Evolutionary conservation across 2,888 invertebrate species (phyloP).

Genomic region (Noctuana brunneofusca): DNA sequence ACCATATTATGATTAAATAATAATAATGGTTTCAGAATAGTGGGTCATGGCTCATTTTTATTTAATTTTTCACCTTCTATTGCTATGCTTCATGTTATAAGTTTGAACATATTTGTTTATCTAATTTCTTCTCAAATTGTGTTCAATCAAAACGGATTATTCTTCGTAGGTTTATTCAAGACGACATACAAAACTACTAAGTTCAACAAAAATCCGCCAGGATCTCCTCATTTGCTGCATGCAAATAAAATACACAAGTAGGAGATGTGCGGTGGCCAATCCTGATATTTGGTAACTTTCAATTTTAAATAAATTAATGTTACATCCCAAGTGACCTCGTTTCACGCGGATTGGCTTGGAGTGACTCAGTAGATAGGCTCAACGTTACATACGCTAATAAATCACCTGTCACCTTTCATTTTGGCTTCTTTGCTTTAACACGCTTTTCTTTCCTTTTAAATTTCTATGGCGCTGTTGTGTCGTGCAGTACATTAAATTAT

Average conservation of each 20-base stretch:
- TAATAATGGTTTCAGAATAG: neutral
- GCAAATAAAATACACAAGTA: slow-evolving; percentile 78
- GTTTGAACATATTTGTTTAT: slow-evolving; percentile 7
- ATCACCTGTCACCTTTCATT: slow-evolving; percentile 35
- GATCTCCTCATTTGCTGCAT: slow-evolving; percentile 79
- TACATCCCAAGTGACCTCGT: slow-evolving; percentile 48
- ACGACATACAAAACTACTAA: slow-evolving; percentile 67
- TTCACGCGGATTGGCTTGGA: slow-evolving; percentile 57
- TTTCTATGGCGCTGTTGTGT: slow-evolving; percentile 23
- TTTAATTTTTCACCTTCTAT: slow-evolving; percentile 17
- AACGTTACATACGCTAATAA: slow-evolving; percentile 37
- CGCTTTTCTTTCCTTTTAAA: slow-evolving; percentile 35
- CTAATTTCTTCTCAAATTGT: slow-evolving; percentile 19
- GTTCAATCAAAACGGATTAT: slow-evolving; percentile 50
- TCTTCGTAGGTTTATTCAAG: slow-evolving; percentile 78
- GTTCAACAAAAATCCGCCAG: slow-evolving; percentile 74
- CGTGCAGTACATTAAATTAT: neutral
- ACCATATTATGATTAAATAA: too few species aligned
- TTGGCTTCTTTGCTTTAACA: slow-evolving; percentile 36
- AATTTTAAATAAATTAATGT: slow-evolving; percentile 50
- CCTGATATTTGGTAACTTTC: slow-evolving; percentile 55
- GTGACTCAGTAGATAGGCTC: slow-evolving; percentile 62
- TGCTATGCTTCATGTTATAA: slow-evolving; percentile 27
- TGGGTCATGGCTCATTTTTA: neutral
- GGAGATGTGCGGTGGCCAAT: slow-evolving; percentile 56